Evolutionary conservation across 1,140 invertebrate species (phyloP).

Genomic region (Varroa destructor): DNA sequence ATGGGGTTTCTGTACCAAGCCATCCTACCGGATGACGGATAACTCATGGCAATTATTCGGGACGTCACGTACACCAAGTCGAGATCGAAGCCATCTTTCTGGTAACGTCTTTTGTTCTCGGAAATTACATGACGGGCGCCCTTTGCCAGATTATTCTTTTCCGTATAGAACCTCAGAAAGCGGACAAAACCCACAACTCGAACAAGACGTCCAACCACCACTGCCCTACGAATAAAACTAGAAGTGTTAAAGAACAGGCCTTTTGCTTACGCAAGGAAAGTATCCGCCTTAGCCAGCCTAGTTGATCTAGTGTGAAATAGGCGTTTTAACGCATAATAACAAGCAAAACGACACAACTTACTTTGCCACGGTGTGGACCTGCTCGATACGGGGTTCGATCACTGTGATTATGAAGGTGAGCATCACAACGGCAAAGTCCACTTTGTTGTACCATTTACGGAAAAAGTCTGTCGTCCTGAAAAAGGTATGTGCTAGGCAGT

Average conservation of each 20-base stretch:
- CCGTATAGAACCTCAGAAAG: slow-evolving; percentile 41
- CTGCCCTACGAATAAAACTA: slow-evolving; percentile 38
- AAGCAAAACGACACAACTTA: slow-evolving; percentile 28
- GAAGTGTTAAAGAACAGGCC: slow-evolving; percentile 19
- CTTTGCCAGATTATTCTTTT: slow-evolving; percentile 42
- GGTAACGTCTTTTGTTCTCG: slow-evolving; percentile 48
- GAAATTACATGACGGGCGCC: slow-evolving; percentile 46
- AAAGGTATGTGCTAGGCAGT: not conserved
- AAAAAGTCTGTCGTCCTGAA: slow-evolving; percentile 39
- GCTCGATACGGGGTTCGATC: slow-evolving; percentile 38
- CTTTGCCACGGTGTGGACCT: slow-evolving; percentile 34
- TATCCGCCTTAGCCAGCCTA: not conserved
- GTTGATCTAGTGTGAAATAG: slow-evolving; percentile 30
- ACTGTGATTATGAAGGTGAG: slow-evolving; percentile 43
- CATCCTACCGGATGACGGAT: slow-evolving; percentile 48
- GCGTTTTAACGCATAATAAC: not conserved
- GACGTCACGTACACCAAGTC: slow-evolving; percentile 49
- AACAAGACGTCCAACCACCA: slow-evolving; percentile 43
- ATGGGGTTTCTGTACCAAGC: slow-evolving; percentile 50
- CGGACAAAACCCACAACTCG: slow-evolving; percentile 43
- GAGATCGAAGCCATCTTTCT: slow-evolving; percentile 49
- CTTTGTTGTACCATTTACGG: slow-evolving; percentile 41
- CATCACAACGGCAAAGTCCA: slow-evolving; percentile 44
- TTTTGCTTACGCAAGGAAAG: slow-evolving; percentile 5
- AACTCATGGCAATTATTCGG: slow-evolving; percentile 52